phyloP scores from a whole-genome alignment of 2,888 invertebrate genomes.

The Macropis europaea region DNA sequence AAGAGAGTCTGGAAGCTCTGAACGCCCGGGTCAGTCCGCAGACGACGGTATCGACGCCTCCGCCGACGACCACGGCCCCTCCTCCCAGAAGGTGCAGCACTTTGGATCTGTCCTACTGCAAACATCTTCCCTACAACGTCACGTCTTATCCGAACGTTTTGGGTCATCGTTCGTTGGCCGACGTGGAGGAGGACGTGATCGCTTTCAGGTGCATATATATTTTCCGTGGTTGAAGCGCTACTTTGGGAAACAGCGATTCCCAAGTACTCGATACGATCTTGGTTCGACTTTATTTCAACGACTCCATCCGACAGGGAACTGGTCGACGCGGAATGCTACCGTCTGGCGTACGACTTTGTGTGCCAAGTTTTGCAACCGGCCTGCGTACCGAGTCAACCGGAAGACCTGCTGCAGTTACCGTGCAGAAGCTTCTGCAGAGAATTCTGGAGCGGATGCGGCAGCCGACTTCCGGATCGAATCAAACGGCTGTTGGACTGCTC shows the following conservation, averaged over 20 bases:
- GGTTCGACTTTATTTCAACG: background rate
- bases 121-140: constrained; percentile 87
- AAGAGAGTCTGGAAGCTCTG: constrained; percentile 79
- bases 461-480: constrained; percentile 86
- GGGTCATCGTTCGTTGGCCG: constrained; percentile 84
- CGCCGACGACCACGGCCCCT: constrained; percentile 81
- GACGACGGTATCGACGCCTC: constrained; percentile 68
- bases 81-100: constrained; percentile 86
- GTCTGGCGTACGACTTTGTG: constrained; percentile 93
- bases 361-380: constrained; percentile 93
- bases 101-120: constrained; percentile 86
- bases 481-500: constrained; percentile 89
- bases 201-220: constrained; percentile 82
- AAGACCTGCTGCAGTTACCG: constrained; percentile 84
- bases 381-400: constrained; percentile 81
- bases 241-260: too few species aligned
- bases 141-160: constrained; percentile 92
- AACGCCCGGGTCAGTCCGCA: constrained; percentile 77
- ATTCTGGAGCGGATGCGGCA: constrained; percentile 91
- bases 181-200: constrained; percentile 88
- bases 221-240: too few species aligned
- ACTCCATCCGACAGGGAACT: constrained; percentile 83
- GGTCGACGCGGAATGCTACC: constrained; percentile 95
- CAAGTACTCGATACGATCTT: background rate
- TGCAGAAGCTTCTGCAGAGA: constrained; percentile 92